These are phyloP conservation scores for Linnaemya tessellans DNA, from an alignment of 2,888 invertebrate genomes.

Conservation along the genomic window DNA sequence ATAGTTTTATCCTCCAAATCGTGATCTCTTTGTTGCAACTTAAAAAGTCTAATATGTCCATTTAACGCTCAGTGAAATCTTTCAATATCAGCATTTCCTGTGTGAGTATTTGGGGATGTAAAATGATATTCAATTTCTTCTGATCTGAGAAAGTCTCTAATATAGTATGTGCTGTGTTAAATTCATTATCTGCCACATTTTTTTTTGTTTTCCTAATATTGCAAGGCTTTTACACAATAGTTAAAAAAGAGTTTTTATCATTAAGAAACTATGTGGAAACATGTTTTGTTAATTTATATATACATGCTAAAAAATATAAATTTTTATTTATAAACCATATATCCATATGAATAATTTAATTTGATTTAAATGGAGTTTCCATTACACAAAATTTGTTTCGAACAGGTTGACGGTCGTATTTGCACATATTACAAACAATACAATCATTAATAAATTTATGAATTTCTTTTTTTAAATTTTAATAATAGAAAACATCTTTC, in stretches of 20 bases:
- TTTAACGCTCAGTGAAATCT: conserved; percentile 57
- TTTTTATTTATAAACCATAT: conserved; percentile 6
- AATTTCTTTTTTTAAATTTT: too few species aligned
- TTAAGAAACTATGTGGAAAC: background rate
- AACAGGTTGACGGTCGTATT: conserved; percentile 21
- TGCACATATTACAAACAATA: conserved; percentile 14
- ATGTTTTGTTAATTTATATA: background rate
- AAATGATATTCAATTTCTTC: conserved; percentile 21
- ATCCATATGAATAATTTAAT: conserved; percentile 32
- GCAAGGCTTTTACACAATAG: conserved; percentile 5
- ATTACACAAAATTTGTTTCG: conserved; percentile 8
- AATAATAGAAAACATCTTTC: background rate
- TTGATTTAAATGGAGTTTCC: conserved; percentile 53
- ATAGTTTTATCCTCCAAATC: conserved; percentile 54
- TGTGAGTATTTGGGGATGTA: conserved; percentile 38
- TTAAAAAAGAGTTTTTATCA: conserved; percentile 18
- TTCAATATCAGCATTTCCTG: conserved; percentile 51
- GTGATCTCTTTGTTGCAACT: conserved; percentile 48
- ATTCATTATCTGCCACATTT: too few species aligned
- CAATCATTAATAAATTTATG: background rate
- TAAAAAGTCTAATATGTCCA: conserved; percentile 64
- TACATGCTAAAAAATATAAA: conserved; percentile 5
- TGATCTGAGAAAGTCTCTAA: conserved; percentile 11
- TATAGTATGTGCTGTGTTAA: conserved; percentile 2
- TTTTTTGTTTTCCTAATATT: background rate